Conservation (phyloP, 2,888 invertebrate genomes). For the Synergus laeviventris region DNA sequence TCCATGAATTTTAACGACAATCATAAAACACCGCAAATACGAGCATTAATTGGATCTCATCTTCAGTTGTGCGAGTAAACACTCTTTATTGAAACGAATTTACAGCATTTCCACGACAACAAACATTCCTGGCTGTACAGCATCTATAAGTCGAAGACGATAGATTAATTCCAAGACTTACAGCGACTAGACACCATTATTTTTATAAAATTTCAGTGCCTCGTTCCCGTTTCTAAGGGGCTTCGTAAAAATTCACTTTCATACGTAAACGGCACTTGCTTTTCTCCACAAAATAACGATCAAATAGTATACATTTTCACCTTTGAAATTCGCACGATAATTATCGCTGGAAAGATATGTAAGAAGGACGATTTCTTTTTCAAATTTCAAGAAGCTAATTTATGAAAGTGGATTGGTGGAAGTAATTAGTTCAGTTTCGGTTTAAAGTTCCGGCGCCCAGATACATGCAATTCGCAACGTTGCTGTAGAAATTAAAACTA, state of each 20-base stretch:
- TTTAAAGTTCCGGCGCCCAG: neutral
- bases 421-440: neutral
- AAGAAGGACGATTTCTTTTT: constrained; percentile 1
- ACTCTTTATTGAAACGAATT: constrained; percentile 37
- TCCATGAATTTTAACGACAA: constrained; percentile 34
- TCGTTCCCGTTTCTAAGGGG: constrained; percentile 50
- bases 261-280: constrained; percentile 41
- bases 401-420: neutral
- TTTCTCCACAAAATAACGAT: constrained; percentile 4
- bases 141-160: neutral
- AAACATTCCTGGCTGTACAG: constrained; percentile 20
- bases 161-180: constrained; percentile 29
- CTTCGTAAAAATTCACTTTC: constrained; percentile 52
- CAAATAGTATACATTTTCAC: constrained; percentile 15
- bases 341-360: neutral
- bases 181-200: constrained; percentile 47
- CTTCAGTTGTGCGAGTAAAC: neutral
- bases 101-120: constrained; percentile 16
- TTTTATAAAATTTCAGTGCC: constrained; percentile 49
- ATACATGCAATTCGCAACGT: no score
- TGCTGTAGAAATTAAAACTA: neutral
- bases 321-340: constrained; percentile 12
- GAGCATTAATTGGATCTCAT: constrained; percentile 31
- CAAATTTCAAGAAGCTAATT: neutral
- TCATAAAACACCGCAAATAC: constrained; percentile 24